These are phyloP conservation scores for Porites divaricata DNA, from an alignment of 92 coral and sea anemone species.

Conservation along the genomic window DNA sequence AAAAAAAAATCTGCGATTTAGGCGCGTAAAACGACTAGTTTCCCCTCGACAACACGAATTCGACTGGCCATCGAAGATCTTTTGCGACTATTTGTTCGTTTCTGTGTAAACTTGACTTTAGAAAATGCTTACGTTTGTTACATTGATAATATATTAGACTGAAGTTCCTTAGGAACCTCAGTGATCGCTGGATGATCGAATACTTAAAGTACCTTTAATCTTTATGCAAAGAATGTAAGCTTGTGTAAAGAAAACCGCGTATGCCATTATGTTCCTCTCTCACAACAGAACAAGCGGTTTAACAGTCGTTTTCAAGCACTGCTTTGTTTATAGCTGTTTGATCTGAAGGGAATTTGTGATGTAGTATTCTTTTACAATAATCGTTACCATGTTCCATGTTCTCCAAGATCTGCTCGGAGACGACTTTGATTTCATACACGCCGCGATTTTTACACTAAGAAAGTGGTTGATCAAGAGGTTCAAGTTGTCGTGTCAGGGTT, in stretches of 20 bases:
- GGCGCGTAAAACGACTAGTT: constrained; percentile 13
- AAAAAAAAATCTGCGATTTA: not conserved
- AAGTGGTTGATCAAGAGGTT: no score
- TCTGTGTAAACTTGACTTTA: not conserved
- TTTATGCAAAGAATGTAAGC: not conserved
- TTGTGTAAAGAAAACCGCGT: not conserved
- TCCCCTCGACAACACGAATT: not conserved
- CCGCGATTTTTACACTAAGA: no score
- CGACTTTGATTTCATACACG: no score
- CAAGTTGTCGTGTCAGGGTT: no score
- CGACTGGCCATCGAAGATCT: not conserved
- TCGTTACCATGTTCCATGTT: no score
- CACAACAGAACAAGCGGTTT: not conserved
- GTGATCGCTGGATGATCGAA: not conserved
- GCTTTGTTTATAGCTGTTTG: no score
- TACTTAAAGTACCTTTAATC: not conserved
- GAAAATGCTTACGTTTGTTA: no score
- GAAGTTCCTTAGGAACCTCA: not conserved
- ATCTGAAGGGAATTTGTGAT: no score
- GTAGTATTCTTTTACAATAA: no score
- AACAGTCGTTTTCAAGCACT: no score
- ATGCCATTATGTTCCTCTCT: not conserved
- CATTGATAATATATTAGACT: not conserved
- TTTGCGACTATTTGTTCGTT: not conserved
- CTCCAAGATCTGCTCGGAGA: no score